Base-by-base conservation (phyloP, 2,888 invertebrate species). In the Lithophane socia region DNA sequence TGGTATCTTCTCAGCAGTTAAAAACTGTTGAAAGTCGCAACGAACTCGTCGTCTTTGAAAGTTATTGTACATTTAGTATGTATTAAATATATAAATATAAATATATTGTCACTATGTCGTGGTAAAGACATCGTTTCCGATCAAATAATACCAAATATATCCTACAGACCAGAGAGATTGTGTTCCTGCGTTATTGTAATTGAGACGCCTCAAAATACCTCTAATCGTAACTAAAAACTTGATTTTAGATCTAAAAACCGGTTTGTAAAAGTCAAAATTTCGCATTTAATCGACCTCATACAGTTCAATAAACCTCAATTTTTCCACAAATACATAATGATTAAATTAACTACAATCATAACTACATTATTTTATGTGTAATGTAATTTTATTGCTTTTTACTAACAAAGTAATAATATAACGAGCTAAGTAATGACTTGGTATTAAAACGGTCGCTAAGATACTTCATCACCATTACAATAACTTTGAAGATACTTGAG, bases 401-500 rank as follows among this genome's bases (percentile, higher is more conserved):
- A 16, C 21, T 7, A 65, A 61, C 37, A 61, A 65, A 37, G 47
- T 44, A 13, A 44, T 54, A n/a, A 44, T 24, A 70, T 18, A 64
- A 54, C n/a, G n/a, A 21, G 18, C 37, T 47, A 21, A 29, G 21
- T 72, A 65, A 65, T 63, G 29, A 16, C 47, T 58, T 49, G 10
- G 42, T 68, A 54, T 65, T 77, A 68, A 72, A 71, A 68, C 3
- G 49, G 13, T 21, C 16, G 3, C 54, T 24, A 42, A 44, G 54
- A 72, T 37, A 78, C 44, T 49, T 56, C 49, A 80, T 67, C 12
- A 54, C 8, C 52, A 79, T 70, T 13, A 74, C 66, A 84, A 84
- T 71, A 74, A 44, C 49, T 56, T 37, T 52, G 12, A n/a, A 56
- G 64, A 60, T 56, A 72, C 29, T 69, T 49, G 12, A 58, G 5